A percentile compares a stretch with the other conserved stretches of the same genome.
Conservation (phyloP, 2,113 vertebrate genomes). For the Tyrannus savana region DNA sequence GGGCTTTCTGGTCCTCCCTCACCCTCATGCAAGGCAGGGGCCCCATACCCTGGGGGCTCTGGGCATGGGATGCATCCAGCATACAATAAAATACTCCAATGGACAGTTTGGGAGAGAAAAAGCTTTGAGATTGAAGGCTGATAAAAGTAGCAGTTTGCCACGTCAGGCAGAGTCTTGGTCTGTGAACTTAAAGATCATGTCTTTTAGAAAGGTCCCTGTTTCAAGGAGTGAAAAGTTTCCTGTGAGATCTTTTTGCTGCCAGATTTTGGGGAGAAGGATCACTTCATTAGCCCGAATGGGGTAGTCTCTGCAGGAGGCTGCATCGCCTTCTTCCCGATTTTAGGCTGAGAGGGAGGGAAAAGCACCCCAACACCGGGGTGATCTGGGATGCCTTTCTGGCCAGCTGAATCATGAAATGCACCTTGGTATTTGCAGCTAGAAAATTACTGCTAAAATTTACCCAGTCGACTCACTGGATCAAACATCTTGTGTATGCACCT, state of each 20-base stretch:
- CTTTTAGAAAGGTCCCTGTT: not conserved
- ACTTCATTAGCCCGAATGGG: accelerated
- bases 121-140: not conserved
- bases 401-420: not conserved
- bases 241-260: not conserved
- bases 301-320: not conserved
- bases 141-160: not conserved
- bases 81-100: not conserved
- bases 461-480: not conserved
- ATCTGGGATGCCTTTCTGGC: not conserved
- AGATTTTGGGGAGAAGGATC: not conserved
- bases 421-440: not conserved
- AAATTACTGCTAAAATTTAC: not conserved
- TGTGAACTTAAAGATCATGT: not conserved
- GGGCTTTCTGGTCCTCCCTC: not conserved
- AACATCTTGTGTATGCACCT: accelerated
- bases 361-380: not conserved
- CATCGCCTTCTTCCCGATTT: accelerated
- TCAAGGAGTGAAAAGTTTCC: not conserved
- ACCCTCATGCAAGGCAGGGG: not conserved
- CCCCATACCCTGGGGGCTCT: not conserved
- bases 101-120: not conserved
- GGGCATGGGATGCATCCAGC: not conserved
- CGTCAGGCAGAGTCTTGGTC: not conserved
- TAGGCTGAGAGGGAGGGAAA: not conserved